Evolutionary conservation across 2,888 invertebrate species (phyloP), one percentile per base, ranked within the genome.

Genomic region (Orthosia gracilis): DNA sequence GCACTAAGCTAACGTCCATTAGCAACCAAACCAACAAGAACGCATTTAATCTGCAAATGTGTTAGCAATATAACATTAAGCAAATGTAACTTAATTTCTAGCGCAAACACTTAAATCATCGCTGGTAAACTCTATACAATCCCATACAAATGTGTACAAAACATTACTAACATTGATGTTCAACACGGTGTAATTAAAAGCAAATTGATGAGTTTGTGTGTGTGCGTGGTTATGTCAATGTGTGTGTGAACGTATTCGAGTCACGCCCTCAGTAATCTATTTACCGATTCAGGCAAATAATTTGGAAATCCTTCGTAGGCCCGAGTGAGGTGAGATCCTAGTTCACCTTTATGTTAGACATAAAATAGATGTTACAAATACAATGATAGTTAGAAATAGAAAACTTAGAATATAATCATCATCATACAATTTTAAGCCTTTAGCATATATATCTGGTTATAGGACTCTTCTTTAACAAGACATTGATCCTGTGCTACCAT

Each of bases 221-320:
- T 40, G 11, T 55, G 62, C 17, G 21, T 62, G 31, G 54, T 17
- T n/a, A 31, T 40, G 58, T 31, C 23, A 47, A 58, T 54, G 66
- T 63, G 23, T 26, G 57, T 65, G 31, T 59, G 54, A n/a, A 54
- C 55, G 66, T 73, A 84, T 87, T 85, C 89, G 50, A 62, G 78
- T 85, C 90, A 90, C 89, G 87, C 80, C 49, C 69, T 17, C 65
- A 50, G 75, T 87, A 90, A 91, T 88, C 88, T 89, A 86, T 89
- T 90, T 88, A 89, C 88, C 81, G 83, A 89, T 88, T 87, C 87
- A 77, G 78, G 82, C 84, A 86, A 90, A 90, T 91, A 86, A 91
- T 90, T 91, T 88, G 73, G 83, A 71, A 84, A 85, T 85, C 87
- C 87, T 75, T 85, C 83, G 78, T 84, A 85, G 85, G 61, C 82